phyloP scores from a whole-genome alignment of 2,113 vertebrate species.

The Ptilonorhynchus violaceus region DNA sequence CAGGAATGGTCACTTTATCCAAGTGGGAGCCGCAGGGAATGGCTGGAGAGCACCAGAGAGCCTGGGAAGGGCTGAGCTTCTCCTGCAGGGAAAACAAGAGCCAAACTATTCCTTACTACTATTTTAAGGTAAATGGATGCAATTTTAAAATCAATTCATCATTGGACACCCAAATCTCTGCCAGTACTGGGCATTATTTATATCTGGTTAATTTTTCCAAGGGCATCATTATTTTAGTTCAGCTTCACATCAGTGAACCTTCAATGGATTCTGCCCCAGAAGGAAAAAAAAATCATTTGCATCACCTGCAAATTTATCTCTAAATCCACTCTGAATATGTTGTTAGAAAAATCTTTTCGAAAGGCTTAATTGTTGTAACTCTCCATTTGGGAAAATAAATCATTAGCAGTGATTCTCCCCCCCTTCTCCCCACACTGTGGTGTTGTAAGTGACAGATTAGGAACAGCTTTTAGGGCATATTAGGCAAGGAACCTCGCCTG shows the following conservation, averaged over 20 bases:
- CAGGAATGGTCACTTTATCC: neutral
- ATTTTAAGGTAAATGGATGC: neutral
- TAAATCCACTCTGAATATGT: neutral
- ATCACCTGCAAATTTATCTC: neutral
- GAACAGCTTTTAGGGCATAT: constrained; percentile 28
- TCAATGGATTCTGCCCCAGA: neutral
- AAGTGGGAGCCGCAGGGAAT: neutral
- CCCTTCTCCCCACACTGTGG: neutral
- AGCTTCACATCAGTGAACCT: neutral
- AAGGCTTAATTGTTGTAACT: neutral
- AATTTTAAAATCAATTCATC: neutral
- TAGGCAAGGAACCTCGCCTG: constrained; percentile 37
- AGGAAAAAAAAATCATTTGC: neutral
- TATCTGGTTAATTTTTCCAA: neutral
- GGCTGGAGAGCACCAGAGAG: neutral
- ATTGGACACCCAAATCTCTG: neutral
- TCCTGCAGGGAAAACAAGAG: neutral
- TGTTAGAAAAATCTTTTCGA: neutral
- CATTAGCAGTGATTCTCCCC: neutral
- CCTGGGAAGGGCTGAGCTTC: neutral
- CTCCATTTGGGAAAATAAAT: neutral
- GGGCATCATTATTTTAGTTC: neutral
- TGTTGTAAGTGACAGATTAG: constrained; percentile 28
- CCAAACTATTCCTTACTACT: neutral
- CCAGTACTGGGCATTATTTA: neutral